These are phyloP conservation scores for Lasioglossum zephyrum DNA, from an alignment of 2,888 invertebrate genomes.

Conservation along the genomic window DNA sequence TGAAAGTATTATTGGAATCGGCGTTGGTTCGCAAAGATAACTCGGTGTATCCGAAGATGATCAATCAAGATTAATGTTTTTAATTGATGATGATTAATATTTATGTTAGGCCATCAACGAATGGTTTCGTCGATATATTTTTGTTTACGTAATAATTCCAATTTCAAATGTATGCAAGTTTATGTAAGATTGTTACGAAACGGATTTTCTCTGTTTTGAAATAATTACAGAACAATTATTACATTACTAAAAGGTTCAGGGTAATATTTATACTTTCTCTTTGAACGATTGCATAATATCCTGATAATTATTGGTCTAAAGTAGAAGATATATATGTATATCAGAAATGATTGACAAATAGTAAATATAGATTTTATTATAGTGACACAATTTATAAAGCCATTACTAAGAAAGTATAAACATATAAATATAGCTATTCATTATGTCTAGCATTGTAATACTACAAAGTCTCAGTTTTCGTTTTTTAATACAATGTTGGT, in stretches of 20 bases:
- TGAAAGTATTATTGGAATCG: background rate
- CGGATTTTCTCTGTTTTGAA: background rate
- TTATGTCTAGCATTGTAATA: constrained; percentile 18
- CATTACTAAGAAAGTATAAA: constrained; percentile 20
- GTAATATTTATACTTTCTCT: background rate
- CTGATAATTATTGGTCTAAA: background rate
- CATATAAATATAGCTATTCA: constrained; percentile 28
- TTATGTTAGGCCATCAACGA: background rate
- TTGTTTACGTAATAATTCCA: background rate
- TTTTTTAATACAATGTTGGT: constrained; percentile 15
- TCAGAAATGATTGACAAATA: background rate
- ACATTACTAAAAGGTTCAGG: background rate
- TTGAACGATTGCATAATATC: background rate
- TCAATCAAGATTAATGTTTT: background rate
- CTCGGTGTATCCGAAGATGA: background rate
- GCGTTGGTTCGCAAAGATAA: background rate
- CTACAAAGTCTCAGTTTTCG: constrained; percentile 2
- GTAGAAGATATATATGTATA: background rate
- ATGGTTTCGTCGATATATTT: background rate
- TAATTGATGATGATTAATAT: background rate
- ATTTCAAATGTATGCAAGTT: background rate
- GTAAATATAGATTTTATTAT: constrained; percentile 50
- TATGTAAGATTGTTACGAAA: background rate
- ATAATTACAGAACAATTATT: background rate
- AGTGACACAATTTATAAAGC: constrained; percentile 39